A percentile compares a stretch with the other conserved stretches of the same genome.
phyloP scores from a whole-genome alignment of 2,113 vertebrate genomes.

The Paracyprichromis sp. region DNA sequence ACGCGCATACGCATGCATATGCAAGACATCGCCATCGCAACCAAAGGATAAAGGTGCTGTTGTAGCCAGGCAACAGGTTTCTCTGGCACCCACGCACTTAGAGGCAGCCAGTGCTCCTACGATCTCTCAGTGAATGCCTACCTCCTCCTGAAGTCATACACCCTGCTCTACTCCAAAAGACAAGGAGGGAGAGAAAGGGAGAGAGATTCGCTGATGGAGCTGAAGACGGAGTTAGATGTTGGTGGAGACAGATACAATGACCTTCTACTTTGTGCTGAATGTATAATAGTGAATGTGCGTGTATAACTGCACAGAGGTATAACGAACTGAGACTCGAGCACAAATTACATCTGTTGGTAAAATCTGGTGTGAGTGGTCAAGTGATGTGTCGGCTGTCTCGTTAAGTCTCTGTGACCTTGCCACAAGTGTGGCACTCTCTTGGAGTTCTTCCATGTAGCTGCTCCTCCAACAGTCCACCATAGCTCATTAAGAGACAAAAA shows the following conservation, averaged over 20 bases:
- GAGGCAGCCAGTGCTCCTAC: conserved; percentile 53
- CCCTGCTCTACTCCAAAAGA: conserved; percentile 48
- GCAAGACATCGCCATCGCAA: conserved; percentile 66
- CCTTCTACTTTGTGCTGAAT: conserved; percentile 27
- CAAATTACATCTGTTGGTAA: background rate
- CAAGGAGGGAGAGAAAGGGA: conserved; percentile 10
- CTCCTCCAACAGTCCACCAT: background rate
- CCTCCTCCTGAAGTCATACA: conserved; percentile 57
- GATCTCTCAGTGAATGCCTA: conserved; percentile 51
- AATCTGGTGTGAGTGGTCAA: conserved; percentile 24
- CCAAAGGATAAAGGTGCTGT: conserved; percentile 63
- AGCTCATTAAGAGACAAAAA: conserved; percentile 39
- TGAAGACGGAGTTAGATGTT: conserved; percentile 25
- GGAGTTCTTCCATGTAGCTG: conserved; percentile 4
- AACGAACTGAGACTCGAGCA: conserved; percentile 3
- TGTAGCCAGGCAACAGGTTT: conserved; percentile 76
- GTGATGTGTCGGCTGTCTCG: conserved; percentile 16
- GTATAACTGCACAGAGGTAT: background rate
- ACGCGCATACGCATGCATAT: background rate
- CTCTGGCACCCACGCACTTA: conserved; percentile 63
- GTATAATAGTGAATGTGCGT: background rate
- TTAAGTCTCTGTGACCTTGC: conserved; percentile 28
- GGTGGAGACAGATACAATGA: conserved; percentile 32
- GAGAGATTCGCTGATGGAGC: conserved; percentile 31
- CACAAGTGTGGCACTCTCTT: background rate